Evolutionary conservation across 2,797 vertebrate genomes (phyloP), one percentile per base, ranked within the genome.

Genomic region (Scyliorhinus canicula): DNA sequence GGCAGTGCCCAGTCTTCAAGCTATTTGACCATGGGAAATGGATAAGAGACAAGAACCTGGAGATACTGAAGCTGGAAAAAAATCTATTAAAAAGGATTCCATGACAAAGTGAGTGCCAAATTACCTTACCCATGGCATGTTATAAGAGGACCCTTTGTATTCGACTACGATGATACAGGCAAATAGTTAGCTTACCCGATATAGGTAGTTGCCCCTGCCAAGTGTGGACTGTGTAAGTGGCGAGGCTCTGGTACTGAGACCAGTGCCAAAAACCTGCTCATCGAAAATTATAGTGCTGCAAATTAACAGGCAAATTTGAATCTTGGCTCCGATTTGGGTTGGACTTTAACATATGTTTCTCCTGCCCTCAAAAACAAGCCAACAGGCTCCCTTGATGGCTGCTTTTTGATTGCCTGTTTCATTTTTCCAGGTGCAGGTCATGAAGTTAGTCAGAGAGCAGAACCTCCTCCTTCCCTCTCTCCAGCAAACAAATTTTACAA

Each of bases 361-460:
- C 3, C 31, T 57, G 65, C n/a, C 55, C n/a, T 91, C 88, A 1
- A 26, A 63, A 44, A 24, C 21, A 65, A 91, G 65, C 88, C 44
- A 65, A 26, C 60, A 65, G 60, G 57, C n/a, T 91, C 88, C 88
- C 60, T 44, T 9, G 57, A 65, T 63, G n/a, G 57, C 57, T 91
- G 57, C 8, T 44, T 65, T 63, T 91, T n/a, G 60, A 65, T n/a
- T 57, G 88, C 57, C 31, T 91, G 57, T 26, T 91, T 91, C 65
- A 65, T 44, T 65, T 65, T 24, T 91, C 88, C 88, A 91, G 88
- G 57, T 91, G 88, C 60, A 91, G n/a, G n/a, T 65, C n/a, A n/a
- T 65, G 40, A 91, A 91, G 57, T 65, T 40, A 24, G 88, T 91
- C 40, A 9, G 12, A 91, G 60, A 65, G 24, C 9, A 44, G 60